Evolutionary conservation across 2,888 invertebrate species (phyloP).

Genomic region (Amiota mariae): DNA sequence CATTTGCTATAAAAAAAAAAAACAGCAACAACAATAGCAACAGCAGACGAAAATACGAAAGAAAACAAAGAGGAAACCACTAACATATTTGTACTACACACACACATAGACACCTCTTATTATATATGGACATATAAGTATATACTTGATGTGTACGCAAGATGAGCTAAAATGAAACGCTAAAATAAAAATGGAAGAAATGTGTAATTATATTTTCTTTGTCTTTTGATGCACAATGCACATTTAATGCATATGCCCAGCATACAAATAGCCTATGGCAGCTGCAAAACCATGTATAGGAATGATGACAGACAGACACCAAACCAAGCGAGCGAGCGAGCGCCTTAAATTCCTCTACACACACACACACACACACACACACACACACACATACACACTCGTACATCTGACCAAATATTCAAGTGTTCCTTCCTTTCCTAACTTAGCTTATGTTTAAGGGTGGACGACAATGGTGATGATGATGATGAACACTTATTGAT

Average conservation of each 20-base stretch:
- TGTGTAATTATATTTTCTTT: neutral
- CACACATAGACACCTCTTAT: too few species aligned
- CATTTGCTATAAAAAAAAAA: neutral
- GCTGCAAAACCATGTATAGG: neutral
- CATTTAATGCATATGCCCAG: neutral
- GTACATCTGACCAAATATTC: neutral
- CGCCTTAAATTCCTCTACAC: constrained; percentile 23
- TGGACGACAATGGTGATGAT: too few species aligned
- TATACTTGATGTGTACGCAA: too few species aligned
- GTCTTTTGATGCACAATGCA: neutral
- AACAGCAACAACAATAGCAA: neutral
- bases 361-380: neutral
- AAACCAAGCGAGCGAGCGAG: constrained; percentile 9
- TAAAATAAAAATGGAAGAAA: neutral
- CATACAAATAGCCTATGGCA: neutral
- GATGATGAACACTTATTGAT: too few species aligned
- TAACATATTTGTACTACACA: neutral
- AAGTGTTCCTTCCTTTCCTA: neutral
- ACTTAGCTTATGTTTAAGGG: neutral
- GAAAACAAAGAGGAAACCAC: neutral
- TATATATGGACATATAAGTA: too few species aligned
- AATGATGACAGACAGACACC: neutral
- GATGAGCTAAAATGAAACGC: neutral
- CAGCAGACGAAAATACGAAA: neutral
- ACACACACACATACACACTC: neutral